Conservation (phyloP, 2,888 invertebrate species). For the Theodoxus fluviatilis region DNA sequence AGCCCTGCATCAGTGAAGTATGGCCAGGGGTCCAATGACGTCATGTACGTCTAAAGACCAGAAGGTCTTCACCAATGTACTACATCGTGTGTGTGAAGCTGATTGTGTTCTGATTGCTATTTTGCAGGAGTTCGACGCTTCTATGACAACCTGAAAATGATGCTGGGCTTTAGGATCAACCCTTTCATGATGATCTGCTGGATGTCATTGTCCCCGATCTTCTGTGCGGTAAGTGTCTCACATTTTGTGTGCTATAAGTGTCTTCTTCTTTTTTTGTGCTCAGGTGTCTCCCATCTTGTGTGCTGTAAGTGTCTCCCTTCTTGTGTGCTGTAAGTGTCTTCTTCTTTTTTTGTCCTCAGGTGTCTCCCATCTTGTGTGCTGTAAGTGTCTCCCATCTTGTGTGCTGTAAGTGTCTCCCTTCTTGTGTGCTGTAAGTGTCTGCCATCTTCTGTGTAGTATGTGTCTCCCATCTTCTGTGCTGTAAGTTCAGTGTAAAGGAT, state of each 20-base stretch:
- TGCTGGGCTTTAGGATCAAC: conserved; percentile 74
- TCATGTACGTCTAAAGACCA: no score
- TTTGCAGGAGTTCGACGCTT: conserved; percentile 73
- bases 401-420: neutral
- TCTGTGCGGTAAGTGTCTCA: conserved; percentile 68
- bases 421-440: conserved; percentile 62
- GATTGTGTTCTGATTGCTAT: neutral
- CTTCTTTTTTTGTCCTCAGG: neutral
- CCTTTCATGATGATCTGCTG: conserved; percentile 71
- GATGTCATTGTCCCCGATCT: conserved; percentile 70
- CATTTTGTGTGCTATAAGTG: neutral
- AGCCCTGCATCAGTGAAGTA: no score
- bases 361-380: conserved; percentile 71
- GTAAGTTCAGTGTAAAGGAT: no score
- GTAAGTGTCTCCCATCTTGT: conserved; percentile 61
- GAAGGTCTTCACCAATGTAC: no score
- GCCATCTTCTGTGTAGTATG: conserved; percentile 71
- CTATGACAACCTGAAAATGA: conserved; percentile 78
- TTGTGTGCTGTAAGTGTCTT: neutral
- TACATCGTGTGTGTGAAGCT: no score
- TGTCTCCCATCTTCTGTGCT: neutral
- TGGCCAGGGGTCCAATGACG: no score
- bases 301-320: conserved; percentile 64
- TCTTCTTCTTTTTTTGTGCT: neutral
- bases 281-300: conserved; percentile 71